Base-by-base conservation (phyloP, 2,113 vertebrate species). In the Meriones unguiculatus region DNA sequence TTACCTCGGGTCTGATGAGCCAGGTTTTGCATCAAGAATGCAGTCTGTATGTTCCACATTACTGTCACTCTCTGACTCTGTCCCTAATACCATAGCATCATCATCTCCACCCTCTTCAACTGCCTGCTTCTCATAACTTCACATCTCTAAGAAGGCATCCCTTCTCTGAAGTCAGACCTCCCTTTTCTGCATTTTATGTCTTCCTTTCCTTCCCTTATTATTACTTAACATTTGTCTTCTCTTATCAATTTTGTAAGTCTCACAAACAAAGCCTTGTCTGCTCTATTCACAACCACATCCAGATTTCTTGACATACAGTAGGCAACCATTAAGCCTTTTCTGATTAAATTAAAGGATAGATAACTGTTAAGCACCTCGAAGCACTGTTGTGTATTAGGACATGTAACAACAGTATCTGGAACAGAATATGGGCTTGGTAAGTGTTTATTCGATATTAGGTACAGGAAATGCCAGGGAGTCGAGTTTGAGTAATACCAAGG, bases 401-500 rank as follows among this genome's bases (percentile, higher is more conserved):
- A 95, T 1, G 30, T 46, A 67, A 38, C 46, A 73, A 46, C 35
- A 50, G 46, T 70, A 35, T 50, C 86, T 87, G 89, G 12, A 28
- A 75, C n/a, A 50, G 24, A 67, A 65, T 54, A 81, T 12, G 22
- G 13, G n/a, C 80, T 69, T 89, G 52, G 46, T 84, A 94, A 94
- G 57, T 90, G 70, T 78, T 90, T 89, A 77, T 86, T 84, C 73
- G 84, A 35, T 76, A 64, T 7, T 57, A 54, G 94, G 75, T 76
- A 75, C 95, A 90, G 64, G 35, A 96, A 96, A 96, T 87, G 59
- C 65, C 70, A 91, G 81, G 65, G 69, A 95, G 72, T 87, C 84
- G 76, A 64, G 80, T 95, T 64, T 91, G 91, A 96, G 73, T 75
- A 20, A 57, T 82, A 64, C 65, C 82, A 69, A 75, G n/a, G 62